phyloP scores from a whole-genome alignment of 2,797 vertebrate species.

The Acrossocheilus fasciatus region DNA sequence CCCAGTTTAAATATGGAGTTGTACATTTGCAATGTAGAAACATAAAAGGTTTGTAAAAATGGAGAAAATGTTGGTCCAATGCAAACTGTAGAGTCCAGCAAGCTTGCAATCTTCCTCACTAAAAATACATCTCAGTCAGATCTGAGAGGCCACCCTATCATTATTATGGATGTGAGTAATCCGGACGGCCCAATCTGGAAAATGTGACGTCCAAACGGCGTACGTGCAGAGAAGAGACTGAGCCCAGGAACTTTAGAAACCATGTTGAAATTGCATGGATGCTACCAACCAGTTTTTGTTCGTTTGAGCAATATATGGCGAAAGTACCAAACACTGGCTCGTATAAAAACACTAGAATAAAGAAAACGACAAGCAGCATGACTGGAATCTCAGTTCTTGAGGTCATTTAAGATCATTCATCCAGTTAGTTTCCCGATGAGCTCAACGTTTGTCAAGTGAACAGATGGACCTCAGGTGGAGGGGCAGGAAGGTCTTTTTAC shows the following conservation, averaged over 20 bases:
- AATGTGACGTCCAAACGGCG: conserved; percentile 14
- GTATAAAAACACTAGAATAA: conserved; percentile 29
- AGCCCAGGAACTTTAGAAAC: neutral
- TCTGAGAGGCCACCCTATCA: conserved; percentile 40
- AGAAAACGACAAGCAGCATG: conserved; percentile 36
- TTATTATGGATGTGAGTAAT: conserved; percentile 51
- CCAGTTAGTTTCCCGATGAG: conserved; percentile 31
- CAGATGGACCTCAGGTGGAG: conserved; percentile 31
- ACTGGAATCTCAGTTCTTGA: conserved; percentile 37
- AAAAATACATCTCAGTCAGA: conserved; percentile 54
- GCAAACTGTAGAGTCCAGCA: conserved; percentile 60
- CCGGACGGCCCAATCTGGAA: conserved; percentile 17
- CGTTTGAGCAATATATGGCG: neutral
- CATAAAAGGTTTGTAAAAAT: conserved; percentile 36
- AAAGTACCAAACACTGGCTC: conserved; percentile 32
- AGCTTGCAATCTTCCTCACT: conserved; percentile 57
- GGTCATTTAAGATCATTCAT: conserved; percentile 32
- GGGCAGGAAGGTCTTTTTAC: neutral
- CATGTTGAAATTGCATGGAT: neutral
- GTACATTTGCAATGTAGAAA: conserved; percentile 14
- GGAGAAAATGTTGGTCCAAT: conserved; percentile 62
- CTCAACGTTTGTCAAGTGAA: conserved; percentile 20
- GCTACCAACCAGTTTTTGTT: conserved; percentile 1
- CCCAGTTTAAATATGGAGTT: conserved; percentile 30
- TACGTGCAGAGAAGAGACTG: neutral